Conservation (phyloP, 92 coral and sea anemone genomes). For the Bergia puertoricense region DNA sequence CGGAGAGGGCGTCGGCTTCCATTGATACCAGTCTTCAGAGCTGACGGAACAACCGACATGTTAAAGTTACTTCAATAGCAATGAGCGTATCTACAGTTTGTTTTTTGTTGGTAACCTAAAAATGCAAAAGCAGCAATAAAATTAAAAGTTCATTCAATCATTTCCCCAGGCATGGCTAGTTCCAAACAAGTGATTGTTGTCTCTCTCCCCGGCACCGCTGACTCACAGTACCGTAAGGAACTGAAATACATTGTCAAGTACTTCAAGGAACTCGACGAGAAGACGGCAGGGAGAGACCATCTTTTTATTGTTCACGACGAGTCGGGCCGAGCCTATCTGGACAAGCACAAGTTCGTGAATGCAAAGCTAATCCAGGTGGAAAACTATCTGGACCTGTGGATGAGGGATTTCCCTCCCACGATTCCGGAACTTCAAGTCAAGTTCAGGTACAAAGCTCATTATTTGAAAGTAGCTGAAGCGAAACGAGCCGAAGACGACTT, state of each 20-base stretch:
- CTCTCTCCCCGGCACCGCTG: conserved; percentile 59
- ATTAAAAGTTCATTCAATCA: background rate
- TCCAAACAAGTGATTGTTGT: conserved; percentile 38
- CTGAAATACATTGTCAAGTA: conserved; percentile 48
- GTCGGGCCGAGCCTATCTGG: conserved; percentile 47
- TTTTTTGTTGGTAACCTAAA: background rate
- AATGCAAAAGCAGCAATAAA: background rate
- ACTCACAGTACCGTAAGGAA: conserved; percentile 48
- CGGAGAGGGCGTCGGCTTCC: too few relatives aligned
- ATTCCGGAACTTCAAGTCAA: conserved; percentile 62
- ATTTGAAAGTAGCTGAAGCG: conserved; percentile 49
- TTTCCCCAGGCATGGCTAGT: conserved; percentile 9
- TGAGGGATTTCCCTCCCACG: conserved; percentile 69
- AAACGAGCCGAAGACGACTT: conserved; percentile 48
- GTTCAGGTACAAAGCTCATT: conserved; percentile 64
- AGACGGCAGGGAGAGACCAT: conserved; percentile 59
- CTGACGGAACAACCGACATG: too few relatives aligned
- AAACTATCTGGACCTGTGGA: conserved; percentile 59
- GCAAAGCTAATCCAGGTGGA: conserved; percentile 57
- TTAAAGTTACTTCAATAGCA: too few relatives aligned
- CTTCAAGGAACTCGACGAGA: conserved; percentile 52
- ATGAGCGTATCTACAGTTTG: background rate
- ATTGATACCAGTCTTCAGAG: too few relatives aligned
- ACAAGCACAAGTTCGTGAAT: conserved; percentile 46
- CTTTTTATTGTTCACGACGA: conserved; percentile 59